phyloP scores from a whole-genome alignment of 2,113 vertebrate genomes.

The Chinchilla lanigera region DNA sequence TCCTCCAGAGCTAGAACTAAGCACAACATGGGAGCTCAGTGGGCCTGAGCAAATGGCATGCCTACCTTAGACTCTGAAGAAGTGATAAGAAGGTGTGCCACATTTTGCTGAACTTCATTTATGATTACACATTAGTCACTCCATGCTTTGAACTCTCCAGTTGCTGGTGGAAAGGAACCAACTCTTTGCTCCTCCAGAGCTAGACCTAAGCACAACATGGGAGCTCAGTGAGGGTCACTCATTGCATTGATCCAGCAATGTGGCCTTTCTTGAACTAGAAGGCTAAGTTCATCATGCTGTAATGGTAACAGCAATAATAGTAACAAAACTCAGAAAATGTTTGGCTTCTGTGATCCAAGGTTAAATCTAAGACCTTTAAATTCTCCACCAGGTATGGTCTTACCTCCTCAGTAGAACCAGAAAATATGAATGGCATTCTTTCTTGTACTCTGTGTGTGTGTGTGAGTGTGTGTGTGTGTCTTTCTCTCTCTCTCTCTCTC shows the following conservation, averaged over 20 bases:
- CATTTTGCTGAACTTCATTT: background rate
- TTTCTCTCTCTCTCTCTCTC: background rate
- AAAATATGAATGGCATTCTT: constrained; percentile 54
- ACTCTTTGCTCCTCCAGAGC: background rate
- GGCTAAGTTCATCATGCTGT: background rate
- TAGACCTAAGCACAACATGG: background rate
- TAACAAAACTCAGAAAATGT: background rate
- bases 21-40: background rate
- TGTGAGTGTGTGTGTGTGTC: no score
- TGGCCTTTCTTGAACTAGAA: background rate
- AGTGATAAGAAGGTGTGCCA: background rate
- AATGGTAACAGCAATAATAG: background rate
- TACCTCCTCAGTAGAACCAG: background rate
- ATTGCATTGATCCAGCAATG: background rate
- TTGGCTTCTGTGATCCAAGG: background rate
- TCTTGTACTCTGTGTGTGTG: no score
- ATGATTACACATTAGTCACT: background rate
- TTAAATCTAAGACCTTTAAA: background rate
- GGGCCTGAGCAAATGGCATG: background rate
- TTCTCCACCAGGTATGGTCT: background rate
- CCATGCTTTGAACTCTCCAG: background rate
- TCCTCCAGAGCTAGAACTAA: background rate
- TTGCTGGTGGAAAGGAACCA: background rate
- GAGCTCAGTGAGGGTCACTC: background rate
- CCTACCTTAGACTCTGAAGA: background rate